phyloP scores from a whole-genome alignment of 2,113 vertebrate genomes.

The Zapornia atra region DNA sequence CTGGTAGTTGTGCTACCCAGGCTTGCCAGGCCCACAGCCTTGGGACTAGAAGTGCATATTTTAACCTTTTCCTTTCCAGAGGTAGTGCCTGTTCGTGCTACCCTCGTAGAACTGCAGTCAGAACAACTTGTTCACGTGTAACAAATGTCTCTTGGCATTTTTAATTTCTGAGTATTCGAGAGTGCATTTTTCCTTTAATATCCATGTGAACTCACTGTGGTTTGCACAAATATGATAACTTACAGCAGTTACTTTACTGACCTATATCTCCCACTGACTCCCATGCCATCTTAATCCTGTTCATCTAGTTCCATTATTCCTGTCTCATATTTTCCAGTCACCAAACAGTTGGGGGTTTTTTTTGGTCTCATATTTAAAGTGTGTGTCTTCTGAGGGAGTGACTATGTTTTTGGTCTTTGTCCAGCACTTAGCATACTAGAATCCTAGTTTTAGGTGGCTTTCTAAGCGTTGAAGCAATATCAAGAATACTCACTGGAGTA shows the following conservation, averaged over 20 bases:
- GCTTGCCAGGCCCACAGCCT: background rate
- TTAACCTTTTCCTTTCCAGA: background rate
- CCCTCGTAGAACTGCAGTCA: background rate
- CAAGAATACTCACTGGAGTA: background rate
- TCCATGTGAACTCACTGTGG: background rate
- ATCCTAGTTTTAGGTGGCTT: background rate
- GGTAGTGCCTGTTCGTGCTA: background rate
- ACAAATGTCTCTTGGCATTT: background rate
- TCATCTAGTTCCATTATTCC: background rate
- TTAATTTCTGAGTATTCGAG: background rate
- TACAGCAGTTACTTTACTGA: background rate
- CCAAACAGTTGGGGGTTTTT: background rate
- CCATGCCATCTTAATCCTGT: background rate
- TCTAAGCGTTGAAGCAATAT: background rate
- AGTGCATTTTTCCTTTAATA: background rate
- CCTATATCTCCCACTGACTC: background rate
- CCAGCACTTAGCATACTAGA: background rate
- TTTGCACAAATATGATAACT: background rate
- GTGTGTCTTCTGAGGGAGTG: background rate
- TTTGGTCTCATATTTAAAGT: background rate
- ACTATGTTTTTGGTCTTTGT: background rate
- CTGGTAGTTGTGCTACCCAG: background rate
- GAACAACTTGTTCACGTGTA: background rate
- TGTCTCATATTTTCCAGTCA: background rate
- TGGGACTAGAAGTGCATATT: background rate